phyloP scores from a whole-genome alignment of 2,113 vertebrate species.

The Phoenicopterus ruber region DNA sequence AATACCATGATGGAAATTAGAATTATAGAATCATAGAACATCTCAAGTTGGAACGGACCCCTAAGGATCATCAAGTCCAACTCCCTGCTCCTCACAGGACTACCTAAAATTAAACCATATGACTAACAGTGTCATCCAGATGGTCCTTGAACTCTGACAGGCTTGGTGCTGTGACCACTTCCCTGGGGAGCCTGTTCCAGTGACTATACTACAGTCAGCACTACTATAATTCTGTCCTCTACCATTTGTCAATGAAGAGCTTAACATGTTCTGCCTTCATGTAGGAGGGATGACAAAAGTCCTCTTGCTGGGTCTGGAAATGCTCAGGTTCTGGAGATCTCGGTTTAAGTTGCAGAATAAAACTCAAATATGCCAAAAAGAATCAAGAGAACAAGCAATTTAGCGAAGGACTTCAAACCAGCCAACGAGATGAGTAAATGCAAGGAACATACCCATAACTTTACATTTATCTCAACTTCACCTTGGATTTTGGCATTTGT shows the following conservation, averaged over 20 bases:
- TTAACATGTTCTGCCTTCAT: neutral
- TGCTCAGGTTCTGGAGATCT: neutral
- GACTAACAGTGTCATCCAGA: too few relatives aligned
- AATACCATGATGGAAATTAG: neutral
- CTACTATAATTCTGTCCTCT: neutral
- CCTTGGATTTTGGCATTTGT: neutral
- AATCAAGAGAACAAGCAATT: neutral
- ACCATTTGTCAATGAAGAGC: neutral
- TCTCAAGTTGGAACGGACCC: too few relatives aligned
- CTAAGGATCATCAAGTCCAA: too few relatives aligned
- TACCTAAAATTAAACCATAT: too few relatives aligned
- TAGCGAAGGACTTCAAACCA: neutral
- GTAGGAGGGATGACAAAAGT: neutral
- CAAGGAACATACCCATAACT: neutral
- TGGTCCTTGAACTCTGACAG: too few relatives aligned
- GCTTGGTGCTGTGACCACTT: too few relatives aligned
- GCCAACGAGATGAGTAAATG: neutral
- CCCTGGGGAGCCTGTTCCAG: too few relatives aligned
- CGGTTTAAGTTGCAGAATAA: neutral
- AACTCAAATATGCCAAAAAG: neutral
- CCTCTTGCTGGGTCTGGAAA: neutral
- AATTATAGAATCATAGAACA: too few relatives aligned
- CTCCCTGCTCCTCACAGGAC: too few relatives aligned
- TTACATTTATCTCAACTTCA: neutral
- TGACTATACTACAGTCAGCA: neutral